These are phyloP conservation scores for Drosophila leontia DNA, from an alignment of 1,140 invertebrate genomes.

Conservation along the genomic window DNA sequence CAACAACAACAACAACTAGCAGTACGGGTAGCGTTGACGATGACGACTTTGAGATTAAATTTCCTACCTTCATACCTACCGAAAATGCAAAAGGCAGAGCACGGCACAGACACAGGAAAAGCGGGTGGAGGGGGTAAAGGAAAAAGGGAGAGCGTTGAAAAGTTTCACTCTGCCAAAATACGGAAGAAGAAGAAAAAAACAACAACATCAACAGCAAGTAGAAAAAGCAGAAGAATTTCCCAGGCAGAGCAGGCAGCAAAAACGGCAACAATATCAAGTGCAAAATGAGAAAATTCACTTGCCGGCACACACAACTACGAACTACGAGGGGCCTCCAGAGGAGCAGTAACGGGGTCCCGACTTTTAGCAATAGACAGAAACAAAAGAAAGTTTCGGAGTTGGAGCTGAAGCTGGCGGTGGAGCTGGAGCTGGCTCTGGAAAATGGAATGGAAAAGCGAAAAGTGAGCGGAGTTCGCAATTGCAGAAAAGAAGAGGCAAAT, in stretches of 20 bases:
- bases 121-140: neutral
- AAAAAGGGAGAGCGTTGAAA: slow-evolving; percentile 52
- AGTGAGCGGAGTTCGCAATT: slow-evolving; percentile 56
- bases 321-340: slow-evolving; percentile 8
- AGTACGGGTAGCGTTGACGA: slow-evolving; percentile 52
- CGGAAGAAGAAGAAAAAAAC: neutral
- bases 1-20: slow-evolving; percentile 8
- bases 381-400: slow-evolving; percentile 52
- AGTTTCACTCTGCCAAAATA: slow-evolving; percentile 60
- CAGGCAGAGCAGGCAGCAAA: slow-evolving; percentile 46
- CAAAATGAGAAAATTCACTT: slow-evolving; percentile 84
- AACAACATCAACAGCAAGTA: slow-evolving; percentile 22
- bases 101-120: slow-evolving; percentile 8
- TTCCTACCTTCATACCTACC: slow-evolving; percentile 75
- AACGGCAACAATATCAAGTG: slow-evolving; percentile 79
- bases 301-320: slow-evolving; percentile 48
- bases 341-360: slow-evolving; percentile 52
- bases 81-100: slow-evolving; percentile 74
- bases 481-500: slow-evolving; percentile 61
- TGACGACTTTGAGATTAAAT: slow-evolving; percentile 83
- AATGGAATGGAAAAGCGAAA: slow-evolving; percentile 44
- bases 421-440: neutral
- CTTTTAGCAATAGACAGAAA: slow-evolving; percentile 56
- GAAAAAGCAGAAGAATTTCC: slow-evolving; percentile 43
- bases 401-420: neutral